These are phyloP conservation scores for Cecropterus lyciades DNA, from an alignment of 1,140 invertebrate genomes.

Conservation along the genomic window DNA sequence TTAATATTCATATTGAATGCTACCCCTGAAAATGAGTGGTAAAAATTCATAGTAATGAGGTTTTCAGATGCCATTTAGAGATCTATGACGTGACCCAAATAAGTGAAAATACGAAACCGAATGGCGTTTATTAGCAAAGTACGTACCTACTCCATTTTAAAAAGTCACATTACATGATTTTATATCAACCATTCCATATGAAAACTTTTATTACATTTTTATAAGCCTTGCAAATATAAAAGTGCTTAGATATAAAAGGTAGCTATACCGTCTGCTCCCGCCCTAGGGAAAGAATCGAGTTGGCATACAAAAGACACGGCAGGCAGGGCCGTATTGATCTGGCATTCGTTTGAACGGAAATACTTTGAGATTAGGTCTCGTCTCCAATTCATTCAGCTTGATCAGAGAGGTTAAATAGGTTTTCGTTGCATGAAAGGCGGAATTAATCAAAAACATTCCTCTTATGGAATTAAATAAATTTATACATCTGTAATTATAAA, in stretches of 20 bases:
- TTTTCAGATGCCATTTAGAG: too few relatives aligned
- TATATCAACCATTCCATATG: too few relatives aligned
- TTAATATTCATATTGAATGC: too few relatives aligned
- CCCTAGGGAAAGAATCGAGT: slow-evolving; percentile 16
- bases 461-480: too few relatives aligned
- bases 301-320: slow-evolving; percentile 27
- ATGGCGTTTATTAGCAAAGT: too few relatives aligned
- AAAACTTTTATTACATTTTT: background rate
- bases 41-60: too few relatives aligned
- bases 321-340: slow-evolving; percentile 25
- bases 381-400: slow-evolving; percentile 11
- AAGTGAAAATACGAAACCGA: too few relatives aligned
- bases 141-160: too few relatives aligned
- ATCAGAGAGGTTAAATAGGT: slow-evolving; percentile 10
- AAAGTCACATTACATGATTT: too few relatives aligned
- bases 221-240: background rate
- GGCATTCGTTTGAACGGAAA: slow-evolving; percentile 22
- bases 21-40: too few relatives aligned
- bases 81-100: too few relatives aligned
- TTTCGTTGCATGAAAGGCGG: background rate
- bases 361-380: slow-evolving; percentile 25
- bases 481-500: too few relatives aligned
- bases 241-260: background rate
- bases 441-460: background rate
- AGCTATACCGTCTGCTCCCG: slow-evolving; percentile 10